Conservation (phyloP, 2,113 vertebrate species). For the Girardinichthys multiradiatus region DNA sequence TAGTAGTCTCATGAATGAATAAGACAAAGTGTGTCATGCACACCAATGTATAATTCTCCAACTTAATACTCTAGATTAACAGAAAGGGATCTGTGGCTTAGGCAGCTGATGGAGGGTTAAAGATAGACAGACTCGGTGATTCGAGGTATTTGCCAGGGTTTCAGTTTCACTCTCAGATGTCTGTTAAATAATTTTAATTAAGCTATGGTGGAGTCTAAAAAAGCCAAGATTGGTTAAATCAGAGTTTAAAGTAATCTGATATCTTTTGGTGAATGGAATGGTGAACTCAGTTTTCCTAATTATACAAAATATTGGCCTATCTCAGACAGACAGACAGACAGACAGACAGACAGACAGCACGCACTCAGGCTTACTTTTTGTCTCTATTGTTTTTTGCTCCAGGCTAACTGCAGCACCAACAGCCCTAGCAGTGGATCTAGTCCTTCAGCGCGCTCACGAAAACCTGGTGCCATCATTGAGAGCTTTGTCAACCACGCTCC, state of each 20-base stretch:
- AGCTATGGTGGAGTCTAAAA: not conserved
- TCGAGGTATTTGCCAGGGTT: slow-evolving; percentile 29
- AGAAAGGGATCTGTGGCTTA: slow-evolving; percentile 37
- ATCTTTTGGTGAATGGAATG: not conserved
- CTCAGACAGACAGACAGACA: too few relatives aligned
- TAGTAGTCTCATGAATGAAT: slow-evolving; percentile 25
- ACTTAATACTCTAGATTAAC: slow-evolving; percentile 52
- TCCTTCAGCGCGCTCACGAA: slow-evolving; percentile 84
- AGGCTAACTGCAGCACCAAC: slow-evolving; percentile 85
- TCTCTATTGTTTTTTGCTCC: not conserved
- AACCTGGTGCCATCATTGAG: slow-evolving; percentile 94
- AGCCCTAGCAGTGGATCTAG: slow-evolving; percentile 71
- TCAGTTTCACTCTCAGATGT: slow-evolving; percentile 56
- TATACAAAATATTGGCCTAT: too few relatives aligned
- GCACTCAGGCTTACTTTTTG: not conserved
- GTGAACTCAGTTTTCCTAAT: slow-evolving; percentile 23
- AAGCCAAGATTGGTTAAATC: slow-evolving; percentile 13
- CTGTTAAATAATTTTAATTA: slow-evolving; percentile 25
- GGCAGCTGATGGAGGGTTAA: slow-evolving; percentile 17
- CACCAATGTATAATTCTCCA: slow-evolving; percentile 32
- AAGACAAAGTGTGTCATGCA: slow-evolving; percentile 3
- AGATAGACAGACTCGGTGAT: slow-evolving; percentile 14
- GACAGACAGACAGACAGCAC: too few relatives aligned
- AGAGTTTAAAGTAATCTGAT: slow-evolving; percentile 26
- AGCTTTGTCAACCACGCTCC: slow-evolving; percentile 97